These are phyloP conservation scores for Biston stratarius DNA, from an alignment of 2,888 invertebrate species.

Conservation along the genomic window DNA sequence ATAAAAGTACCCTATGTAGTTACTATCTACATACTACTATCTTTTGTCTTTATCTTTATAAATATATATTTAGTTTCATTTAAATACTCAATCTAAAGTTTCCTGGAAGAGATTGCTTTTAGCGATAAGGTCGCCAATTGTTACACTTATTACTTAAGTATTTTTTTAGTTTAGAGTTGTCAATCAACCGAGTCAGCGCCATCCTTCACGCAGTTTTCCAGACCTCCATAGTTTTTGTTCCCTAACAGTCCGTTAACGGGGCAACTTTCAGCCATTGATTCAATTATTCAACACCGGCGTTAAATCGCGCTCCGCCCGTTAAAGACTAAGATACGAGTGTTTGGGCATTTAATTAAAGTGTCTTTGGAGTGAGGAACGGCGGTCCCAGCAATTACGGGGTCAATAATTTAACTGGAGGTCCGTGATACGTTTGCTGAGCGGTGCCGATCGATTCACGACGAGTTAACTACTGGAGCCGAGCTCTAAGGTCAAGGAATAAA, in stretches of 20 bases:
- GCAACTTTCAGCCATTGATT: constrained; percentile 29
- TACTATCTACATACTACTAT: no score
- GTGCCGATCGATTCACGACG: not conserved
- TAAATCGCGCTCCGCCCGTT: constrained; percentile 38
- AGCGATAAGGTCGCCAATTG: no score
- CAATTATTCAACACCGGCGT: constrained; percentile 37
- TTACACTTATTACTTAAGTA: no score
- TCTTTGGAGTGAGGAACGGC: constrained; percentile 43
- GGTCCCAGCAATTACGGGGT: constrained; percentile 44
- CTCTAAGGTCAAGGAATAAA: not conserved
- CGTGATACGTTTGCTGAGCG: constrained; percentile 36
- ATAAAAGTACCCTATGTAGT: no score
- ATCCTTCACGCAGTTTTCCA: not conserved
- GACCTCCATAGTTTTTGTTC: constrained; percentile 2
- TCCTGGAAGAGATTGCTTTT: no score
- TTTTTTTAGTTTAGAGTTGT: no score
- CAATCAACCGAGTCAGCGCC: no score
- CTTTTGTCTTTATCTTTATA: no score
- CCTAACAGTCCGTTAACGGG: constrained; percentile 18
- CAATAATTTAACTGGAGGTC: constrained; percentile 46
- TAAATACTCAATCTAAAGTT: no score
- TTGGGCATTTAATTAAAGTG: constrained; percentile 47
- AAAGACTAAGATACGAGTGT: constrained; percentile 41
- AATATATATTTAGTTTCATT: no score
- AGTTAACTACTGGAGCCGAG: not conserved